Conservation (phyloP, 2,797 vertebrate genomes). For the Rhinogobio ventralis region DNA sequence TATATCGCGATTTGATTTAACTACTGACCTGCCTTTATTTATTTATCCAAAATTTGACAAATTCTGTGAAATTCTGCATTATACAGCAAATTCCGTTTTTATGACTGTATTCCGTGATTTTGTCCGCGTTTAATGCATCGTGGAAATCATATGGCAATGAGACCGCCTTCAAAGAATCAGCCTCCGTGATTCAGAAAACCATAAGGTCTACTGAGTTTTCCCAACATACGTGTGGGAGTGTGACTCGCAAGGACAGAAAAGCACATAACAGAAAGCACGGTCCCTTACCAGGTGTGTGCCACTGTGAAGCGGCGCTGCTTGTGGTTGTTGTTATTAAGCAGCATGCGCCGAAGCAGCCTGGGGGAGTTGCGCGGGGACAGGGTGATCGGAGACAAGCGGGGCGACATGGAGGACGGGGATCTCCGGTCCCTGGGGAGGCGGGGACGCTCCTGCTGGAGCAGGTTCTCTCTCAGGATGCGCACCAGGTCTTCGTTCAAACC, state of each 20-base stretch:
- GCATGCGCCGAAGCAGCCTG: slow-evolving; percentile 92
- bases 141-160: slow-evolving; percentile 8
- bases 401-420: slow-evolving; percentile 86
- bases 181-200: not conserved
- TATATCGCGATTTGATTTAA: too few species aligned
- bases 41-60: too few species aligned
- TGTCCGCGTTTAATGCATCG: too few species aligned
- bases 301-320: slow-evolving; percentile 97
- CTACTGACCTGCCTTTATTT: too few species aligned
- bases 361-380: slow-evolving; percentile 87
- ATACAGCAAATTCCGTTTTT: too few species aligned
- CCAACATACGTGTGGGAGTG: not conserved
- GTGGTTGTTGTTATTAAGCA: slow-evolving; percentile 92
- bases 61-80: too few species aligned
- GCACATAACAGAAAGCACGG: not conserved
- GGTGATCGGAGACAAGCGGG: slow-evolving; percentile 82
- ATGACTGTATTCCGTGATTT: too few species aligned
- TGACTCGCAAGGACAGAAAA: not conserved
- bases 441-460: slow-evolving; percentile 92
- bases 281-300: slow-evolving; percentile 90
- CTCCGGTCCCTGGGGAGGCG: slow-evolving; percentile 77
- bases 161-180: not conserved
- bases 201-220: not conserved
- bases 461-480: slow-evolving; percentile 93
- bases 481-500: slow-evolving; percentile 95